phyloP scores from a whole-genome alignment of 1,140 invertebrate genomes.

The Aphis craccivora region DNA sequence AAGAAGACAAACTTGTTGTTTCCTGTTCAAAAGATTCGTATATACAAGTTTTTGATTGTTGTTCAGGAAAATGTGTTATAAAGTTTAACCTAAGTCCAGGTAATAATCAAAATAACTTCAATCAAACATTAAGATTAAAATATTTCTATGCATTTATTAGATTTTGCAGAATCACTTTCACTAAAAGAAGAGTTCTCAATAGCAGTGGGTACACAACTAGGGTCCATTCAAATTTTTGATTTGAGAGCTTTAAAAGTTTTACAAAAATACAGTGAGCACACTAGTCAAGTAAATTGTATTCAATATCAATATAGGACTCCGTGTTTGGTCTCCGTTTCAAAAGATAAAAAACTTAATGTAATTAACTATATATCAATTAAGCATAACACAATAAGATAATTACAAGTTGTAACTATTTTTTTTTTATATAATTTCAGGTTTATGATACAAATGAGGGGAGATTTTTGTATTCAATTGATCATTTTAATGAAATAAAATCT shows the following conservation, averaged over 20 bases:
- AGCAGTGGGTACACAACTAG: conserved; percentile 27
- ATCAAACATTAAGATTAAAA: too few species aligned
- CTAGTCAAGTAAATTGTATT: conserved; percentile 27
- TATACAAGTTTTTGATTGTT: conserved; percentile 51
- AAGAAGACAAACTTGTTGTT: not conserved
- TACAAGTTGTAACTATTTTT: not conserved
- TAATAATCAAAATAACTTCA: not conserved
- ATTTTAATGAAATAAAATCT: conserved; percentile 30
- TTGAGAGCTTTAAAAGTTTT: conserved; percentile 33
- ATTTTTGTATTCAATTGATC: conserved; percentile 47
- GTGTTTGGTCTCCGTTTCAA: conserved; percentile 21
- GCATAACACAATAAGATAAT: not conserved
- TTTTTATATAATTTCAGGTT: conserved; percentile 6
- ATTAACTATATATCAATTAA: not conserved
- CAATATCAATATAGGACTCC: conserved; percentile 39
- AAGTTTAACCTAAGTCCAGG: conserved; percentile 29
- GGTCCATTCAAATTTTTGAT: conserved; percentile 36
- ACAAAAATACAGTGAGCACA: conserved; percentile 30
- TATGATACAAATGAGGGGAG: conserved; percentile 48
- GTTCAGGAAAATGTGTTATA: conserved; percentile 41
- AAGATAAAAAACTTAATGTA: conserved; percentile 48
- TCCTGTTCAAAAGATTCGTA: conserved; percentile 48
- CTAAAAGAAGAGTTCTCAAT: conserved; percentile 31
- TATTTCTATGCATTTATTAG: not conserved
- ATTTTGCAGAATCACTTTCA: conserved; percentile 43